Evolutionary conservation across 2,113 vertebrate species (phyloP).

Genomic region (Forbesichthys papilliferus): DNA sequence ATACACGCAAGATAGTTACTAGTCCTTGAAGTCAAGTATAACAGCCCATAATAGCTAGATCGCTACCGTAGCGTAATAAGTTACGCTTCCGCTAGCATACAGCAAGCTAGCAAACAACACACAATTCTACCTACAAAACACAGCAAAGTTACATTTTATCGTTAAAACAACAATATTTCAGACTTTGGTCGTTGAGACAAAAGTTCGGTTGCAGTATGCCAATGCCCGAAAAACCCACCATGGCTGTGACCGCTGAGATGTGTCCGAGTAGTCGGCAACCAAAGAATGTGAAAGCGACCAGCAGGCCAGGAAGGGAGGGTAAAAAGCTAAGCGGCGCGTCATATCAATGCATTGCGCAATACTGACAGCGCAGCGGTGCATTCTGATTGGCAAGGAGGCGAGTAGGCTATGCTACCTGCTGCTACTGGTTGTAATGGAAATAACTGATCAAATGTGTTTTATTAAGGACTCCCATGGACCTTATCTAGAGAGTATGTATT

Average conservation of each 20-base stretch:
- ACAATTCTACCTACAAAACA: not conserved
- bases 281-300: slow-evolving; percentile 50
- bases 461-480: too few species aligned
- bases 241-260: slow-evolving; percentile 52
- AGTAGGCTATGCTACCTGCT: not conserved
- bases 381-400: too few species aligned
- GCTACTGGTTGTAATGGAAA: not conserved
- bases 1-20: not conserved
- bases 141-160: not conserved
- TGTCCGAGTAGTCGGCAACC: slow-evolving; percentile 42
- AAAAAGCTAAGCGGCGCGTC: slow-evolving; percentile 25
- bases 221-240: slow-evolving; percentile 59
- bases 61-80: not conserved
- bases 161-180: not conserved
- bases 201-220: not conserved
- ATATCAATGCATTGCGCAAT: not conserved
- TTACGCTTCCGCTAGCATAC: slow-evolving; percentile 8
- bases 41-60: not conserved
- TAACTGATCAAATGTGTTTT: not conserved
- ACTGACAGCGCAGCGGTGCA: slow-evolving; percentile 28
- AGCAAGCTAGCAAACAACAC: not conserved
- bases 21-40: not conserved
- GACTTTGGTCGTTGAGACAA: too few species aligned
- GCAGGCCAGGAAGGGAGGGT: slow-evolving; percentile 17
- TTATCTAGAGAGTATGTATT: too few species aligned